Percentiles rank a stretch among this genome's conserved stretches.
These are phyloP conservation scores for Eumerus sabulonum DNA, from an alignment of 2,888 invertebrate species.

Conservation along the genomic window DNA sequence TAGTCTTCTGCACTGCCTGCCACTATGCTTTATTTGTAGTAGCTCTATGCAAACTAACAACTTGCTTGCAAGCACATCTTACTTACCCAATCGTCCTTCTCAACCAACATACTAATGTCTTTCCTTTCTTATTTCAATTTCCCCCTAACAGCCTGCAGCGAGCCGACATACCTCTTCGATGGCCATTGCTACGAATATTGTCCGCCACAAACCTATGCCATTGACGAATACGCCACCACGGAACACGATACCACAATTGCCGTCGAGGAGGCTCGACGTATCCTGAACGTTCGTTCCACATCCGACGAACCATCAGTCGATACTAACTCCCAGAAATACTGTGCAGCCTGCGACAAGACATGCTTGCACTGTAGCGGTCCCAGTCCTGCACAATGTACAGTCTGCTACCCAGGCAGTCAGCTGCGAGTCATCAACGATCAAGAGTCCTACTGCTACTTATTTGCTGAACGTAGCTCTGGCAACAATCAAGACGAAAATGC, in stretches of 20 bases:
- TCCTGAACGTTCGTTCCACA: constrained; percentile 4
- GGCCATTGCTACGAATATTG: constrained; percentile 76
- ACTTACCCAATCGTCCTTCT: constrained; percentile 14
- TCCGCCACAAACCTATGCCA: constrained; percentile 74
- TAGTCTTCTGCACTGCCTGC: neutral
- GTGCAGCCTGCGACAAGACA: constrained; percentile 74
- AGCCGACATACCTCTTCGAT: constrained; percentile 74
- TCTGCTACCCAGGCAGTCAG: constrained; percentile 75
- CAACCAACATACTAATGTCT: constrained; percentile 16
- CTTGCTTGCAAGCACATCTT: neutral
- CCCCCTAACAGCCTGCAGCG: constrained; percentile 73
- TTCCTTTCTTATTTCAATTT: neutral
- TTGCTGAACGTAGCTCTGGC: constrained; percentile 75
- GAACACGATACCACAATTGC: constrained; percentile 21
- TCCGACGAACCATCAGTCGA: constrained; percentile 15
- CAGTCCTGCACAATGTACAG: constrained; percentile 74
- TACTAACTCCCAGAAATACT: constrained; percentile 67
- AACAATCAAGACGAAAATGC: constrained; percentile 67
- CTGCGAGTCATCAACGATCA: constrained; percentile 72
- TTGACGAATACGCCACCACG: constrained; percentile 39
- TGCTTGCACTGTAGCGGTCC: constrained; percentile 77
- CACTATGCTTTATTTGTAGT: neutral
- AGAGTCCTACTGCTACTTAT: constrained; percentile 76
- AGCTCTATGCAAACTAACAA: constrained; percentile 13
- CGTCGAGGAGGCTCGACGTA: neutral